Base-by-base conservation (phyloP, 1,140 invertebrate genomes). In the Zaprionus ghesquierei region DNA sequence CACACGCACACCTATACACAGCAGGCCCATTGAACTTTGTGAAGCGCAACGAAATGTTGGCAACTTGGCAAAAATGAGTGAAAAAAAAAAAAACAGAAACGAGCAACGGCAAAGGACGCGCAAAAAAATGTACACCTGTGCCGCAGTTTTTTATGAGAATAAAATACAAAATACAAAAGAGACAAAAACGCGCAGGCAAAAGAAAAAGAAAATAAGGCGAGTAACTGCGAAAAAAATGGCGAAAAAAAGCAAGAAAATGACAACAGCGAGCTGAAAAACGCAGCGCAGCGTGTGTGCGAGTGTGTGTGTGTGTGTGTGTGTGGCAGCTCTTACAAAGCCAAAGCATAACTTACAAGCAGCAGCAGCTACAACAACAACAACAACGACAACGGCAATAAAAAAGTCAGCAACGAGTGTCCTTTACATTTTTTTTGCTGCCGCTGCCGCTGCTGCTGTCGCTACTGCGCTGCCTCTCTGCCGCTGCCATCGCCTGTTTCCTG, bases 351-450 rank as follows among this genome's bases (percentile, higher is more conserved):
- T 87, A 82, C 82, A 87, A 75, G 69, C 75, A 85, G 51, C 50
- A 63, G 65, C 65, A 72, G 33, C 64, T 64, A 44, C 69, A 70
- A 46, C 74, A 66, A 23, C 46, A 53, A 18, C 58, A 31, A 13
- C 56, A 60, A 12, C 65, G 8, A 53, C 70, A 87, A 66, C 69
- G 66, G 84, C 82, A 87, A 82, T 71, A 79, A 86, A 86, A n/a
- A 87, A 87, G 82, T 66, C 79, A 79, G 71, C 79, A 89, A 77
- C 89, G 84, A 87, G 84, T 87, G 84, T 87, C 84, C 84, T 87
- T 87, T 87, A 77, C 76, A 81, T 89, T 70, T 79, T 63, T 75
- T 46, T 50, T 76, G 64, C 27, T 64, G 54, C 13, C 69, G 46
- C 65, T 66, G 49, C 53, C 66, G 18, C 27, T 38, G 51, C 41